phyloP scores from a whole-genome alignment of 2,888 invertebrate genomes.

The Cerastis leucographa region DNA sequence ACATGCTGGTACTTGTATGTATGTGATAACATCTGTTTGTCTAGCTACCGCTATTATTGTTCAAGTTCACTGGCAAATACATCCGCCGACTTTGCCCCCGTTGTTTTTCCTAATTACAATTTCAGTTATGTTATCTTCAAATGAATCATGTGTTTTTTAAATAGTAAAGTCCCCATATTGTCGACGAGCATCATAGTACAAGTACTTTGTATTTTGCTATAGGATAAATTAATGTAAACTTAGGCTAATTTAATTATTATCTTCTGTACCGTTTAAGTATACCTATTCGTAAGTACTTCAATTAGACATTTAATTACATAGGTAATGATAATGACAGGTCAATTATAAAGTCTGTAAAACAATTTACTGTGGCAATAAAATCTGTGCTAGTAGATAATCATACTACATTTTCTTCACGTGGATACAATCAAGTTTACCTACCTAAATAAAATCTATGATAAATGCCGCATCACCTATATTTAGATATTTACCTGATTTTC shows the following conservation, averaged over 20 bases:
- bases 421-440: background rate
- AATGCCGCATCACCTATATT: background rate
- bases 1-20: constrained; percentile 13
- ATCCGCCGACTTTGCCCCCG: constrained; percentile 23
- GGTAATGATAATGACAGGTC: constrained; percentile 10
- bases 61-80: constrained; percentile 17
- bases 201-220: constrained; percentile 33
- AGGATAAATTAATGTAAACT: constrained; percentile 22
- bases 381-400: background rate
- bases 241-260: background rate
- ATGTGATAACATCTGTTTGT: constrained; percentile 57
- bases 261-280: background rate
- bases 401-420: background rate
- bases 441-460: background rate
- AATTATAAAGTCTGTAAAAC: constrained; percentile 5
- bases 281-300: background rate
- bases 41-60: constrained; percentile 38
- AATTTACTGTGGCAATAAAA: constrained; percentile 7
- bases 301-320: constrained; percentile 5
- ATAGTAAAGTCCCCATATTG: background rate
- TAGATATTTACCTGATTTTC: background rate
- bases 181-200: constrained; percentile 1
- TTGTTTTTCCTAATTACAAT: constrained; percentile 30
- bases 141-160: constrained; percentile 17
- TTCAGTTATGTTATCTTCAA: constrained; percentile 23